These are phyloP conservation scores for Hoplostethus mediterraneus DNA, from an alignment of 2,797 vertebrate species.

Conservation along the genomic window DNA sequence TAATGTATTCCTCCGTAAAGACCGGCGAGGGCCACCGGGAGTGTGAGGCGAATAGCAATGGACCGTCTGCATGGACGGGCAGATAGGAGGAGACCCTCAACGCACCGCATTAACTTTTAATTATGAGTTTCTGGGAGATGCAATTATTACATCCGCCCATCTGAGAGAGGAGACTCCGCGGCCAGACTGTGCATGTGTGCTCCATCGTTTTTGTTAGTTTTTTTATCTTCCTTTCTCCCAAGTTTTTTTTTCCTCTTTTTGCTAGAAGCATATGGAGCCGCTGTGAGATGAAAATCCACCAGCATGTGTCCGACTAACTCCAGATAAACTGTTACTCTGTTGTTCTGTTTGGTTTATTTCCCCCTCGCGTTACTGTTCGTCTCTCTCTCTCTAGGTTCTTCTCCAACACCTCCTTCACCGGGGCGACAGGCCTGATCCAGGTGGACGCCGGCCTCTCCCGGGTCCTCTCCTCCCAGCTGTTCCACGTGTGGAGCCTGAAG, in stretches of 20 bases:
- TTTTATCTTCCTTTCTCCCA: slow-evolving; percentile 10
- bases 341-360: neutral
- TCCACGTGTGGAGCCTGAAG: slow-evolving; percentile 92
- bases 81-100: slow-evolving; percentile 67
- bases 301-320: neutral
- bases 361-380: slow-evolving; percentile 14
- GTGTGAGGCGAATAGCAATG: slow-evolving; percentile 79
- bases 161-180: slow-evolving; percentile 50
- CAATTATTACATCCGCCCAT: slow-evolving; percentile 67
- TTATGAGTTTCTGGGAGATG: slow-evolving; percentile 76
- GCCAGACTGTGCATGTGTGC: slow-evolving; percentile 41
- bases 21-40: slow-evolving; percentile 47
- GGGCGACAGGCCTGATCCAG: slow-evolving; percentile 87
- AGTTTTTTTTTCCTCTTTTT: slow-evolving; percentile 2
- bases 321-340: neutral
- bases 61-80: slow-evolving; percentile 61
- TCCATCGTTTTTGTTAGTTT: slow-evolving; percentile 18
- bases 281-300: neutral
- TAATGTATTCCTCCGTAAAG: slow-evolving; percentile 75
- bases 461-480: slow-evolving; percentile 86
- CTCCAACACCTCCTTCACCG: slow-evolving; percentile 90
- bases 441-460: slow-evolving; percentile 77
- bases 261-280: neutral
- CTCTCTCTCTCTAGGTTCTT: slow-evolving; percentile 87
- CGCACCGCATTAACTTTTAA: slow-evolving; percentile 81